Base-by-base conservation (phyloP, 92 coral and sea anemone genomes). In the Parazoanthus swiftii region DNA sequence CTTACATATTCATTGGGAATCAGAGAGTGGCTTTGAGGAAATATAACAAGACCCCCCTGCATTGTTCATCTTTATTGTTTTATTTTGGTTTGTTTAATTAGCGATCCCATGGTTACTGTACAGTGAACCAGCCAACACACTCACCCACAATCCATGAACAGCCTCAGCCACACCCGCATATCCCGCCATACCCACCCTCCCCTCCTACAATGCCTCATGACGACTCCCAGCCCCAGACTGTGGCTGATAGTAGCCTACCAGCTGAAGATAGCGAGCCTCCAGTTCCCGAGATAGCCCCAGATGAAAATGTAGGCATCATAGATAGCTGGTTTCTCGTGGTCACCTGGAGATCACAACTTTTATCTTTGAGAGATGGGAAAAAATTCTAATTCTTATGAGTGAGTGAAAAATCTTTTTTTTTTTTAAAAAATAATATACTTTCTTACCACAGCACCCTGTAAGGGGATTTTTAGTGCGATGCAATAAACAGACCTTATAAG, bases 71-170 rank as follows among this genome's bases (percentile, higher is more conserved):
- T 37, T 6, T 15, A 56, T 44, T 65, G 29, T 82, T 46, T 48
- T 83, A 2, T 82, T 83, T 84, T 84, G 79, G 90, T 29, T 90
- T 93, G 92, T 93, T 91, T 92, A 85, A 89, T 88, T 92, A 94
- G 98, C 98, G 91, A 86, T 93, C 94, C 94, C 90, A 66, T 81
- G 95, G 77, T 21, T 89, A 87, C 86, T 46, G 75, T 84, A 71
- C 87, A 46, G 44, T 26, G 74, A 63, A 68, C 14, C 29, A 10
- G 39, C 87, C 74, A 42, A 71, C 78, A 70, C 43, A 70, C 37
- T 70, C 79, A 84, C 67, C 39, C 73, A 80, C 73, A 36, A 36
- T 54, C 63, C 77, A 70, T 25, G 87, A 84, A 6, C 43, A 15
- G 29, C 54, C 39, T 21, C 76, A 5, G 68, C 21, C 43, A 70